A percentile compares a stretch with the other conserved stretches of the same genome.
Evolutionary conservation across 2,888 invertebrate species (phyloP).

Genomic region (Marronus borbonicus): DNA sequence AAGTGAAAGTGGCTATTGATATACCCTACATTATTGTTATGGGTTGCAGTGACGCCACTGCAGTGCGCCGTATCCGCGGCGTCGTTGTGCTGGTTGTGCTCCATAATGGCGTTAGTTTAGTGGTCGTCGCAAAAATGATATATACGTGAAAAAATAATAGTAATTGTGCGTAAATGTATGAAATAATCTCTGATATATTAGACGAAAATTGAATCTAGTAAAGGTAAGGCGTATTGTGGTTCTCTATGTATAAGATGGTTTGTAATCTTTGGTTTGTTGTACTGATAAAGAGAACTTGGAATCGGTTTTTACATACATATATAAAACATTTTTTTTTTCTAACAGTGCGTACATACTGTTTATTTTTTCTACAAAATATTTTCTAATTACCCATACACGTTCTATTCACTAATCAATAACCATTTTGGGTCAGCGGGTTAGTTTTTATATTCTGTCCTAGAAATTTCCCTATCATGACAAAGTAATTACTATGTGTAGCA

Average conservation of each 20-base stretch:
- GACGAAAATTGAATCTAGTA: background rate
- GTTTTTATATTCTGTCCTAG: conserved; percentile 4
- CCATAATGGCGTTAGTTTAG: conserved; percentile 57
- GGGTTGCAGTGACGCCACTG: conserved; percentile 54
- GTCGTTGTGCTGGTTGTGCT: conserved; percentile 52
- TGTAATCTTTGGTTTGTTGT: background rate
- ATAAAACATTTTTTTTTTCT: background rate
- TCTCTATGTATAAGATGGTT: background rate
- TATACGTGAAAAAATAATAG: conserved; percentile 41
- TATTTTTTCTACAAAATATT: background rate
- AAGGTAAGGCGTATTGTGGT: conserved; percentile 35
- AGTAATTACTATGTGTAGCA: background rate
- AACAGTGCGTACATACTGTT: background rate
- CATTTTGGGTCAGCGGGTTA: conserved; percentile 50
- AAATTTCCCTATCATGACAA: background rate
- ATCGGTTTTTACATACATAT: background rate
- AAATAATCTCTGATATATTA: conserved; percentile 37
- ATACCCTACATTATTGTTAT: background rate
- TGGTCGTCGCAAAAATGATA: conserved; percentile 39
- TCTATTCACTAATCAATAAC: conserved; percentile 49
- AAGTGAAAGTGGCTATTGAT: too few species aligned
- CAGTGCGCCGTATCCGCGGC: conserved; percentile 60
- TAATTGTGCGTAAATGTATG: conserved; percentile 35
- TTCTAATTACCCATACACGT: background rate
- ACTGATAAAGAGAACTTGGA: background rate